A percentile compares a stretch with the other conserved stretches of the same genome.
These are phyloP conservation scores for Aphidius ervi DNA, from an alignment of 1,140 invertebrate species.

Conservation along the genomic window DNA sequence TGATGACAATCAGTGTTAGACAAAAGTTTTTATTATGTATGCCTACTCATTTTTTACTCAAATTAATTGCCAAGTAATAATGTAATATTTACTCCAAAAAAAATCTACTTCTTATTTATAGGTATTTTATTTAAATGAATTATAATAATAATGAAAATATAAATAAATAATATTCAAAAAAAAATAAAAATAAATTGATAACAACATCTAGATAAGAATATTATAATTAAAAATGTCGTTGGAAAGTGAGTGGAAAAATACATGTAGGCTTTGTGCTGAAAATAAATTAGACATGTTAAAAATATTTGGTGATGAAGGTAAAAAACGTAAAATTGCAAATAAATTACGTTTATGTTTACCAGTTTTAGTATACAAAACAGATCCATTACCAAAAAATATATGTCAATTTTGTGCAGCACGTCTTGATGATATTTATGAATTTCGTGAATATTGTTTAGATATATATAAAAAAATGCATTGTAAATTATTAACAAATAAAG, in stretches of 20 bases:
- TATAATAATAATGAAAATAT: too few relatives aligned
- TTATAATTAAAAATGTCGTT: constrained; percentile 23
- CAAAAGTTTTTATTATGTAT: too few relatives aligned
- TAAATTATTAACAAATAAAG: constrained; percentile 28
- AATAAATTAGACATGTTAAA: constrained; percentile 39
- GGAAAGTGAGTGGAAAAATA: constrained; percentile 33
- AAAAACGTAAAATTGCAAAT: constrained; percentile 36
- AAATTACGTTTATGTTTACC: constrained; percentile 41
- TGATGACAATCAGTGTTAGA: too few relatives aligned
- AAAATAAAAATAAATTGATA: background rate
- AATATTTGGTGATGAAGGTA: constrained; percentile 40
- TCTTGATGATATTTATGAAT: constrained; percentile 40
- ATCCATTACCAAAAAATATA: constrained; percentile 44
- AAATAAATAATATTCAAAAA: too few relatives aligned
- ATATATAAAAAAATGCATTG: constrained; percentile 41
- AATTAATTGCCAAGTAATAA: too few relatives aligned
- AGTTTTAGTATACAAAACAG: constrained; percentile 41
- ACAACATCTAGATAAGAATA: background rate
- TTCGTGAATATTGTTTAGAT: constrained; percentile 38
- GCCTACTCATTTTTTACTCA: too few relatives aligned
- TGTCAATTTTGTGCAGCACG: constrained; percentile 44
- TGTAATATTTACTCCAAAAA: too few relatives aligned
- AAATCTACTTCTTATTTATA: too few relatives aligned
- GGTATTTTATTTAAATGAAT: too few relatives aligned
- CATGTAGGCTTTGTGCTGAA: constrained; percentile 41